A percentile compares a stretch with the other conserved stretches of the same genome.
phyloP scores from a whole-genome alignment of 2,888 invertebrate genomes.

The Girardia tigrina region DNA sequence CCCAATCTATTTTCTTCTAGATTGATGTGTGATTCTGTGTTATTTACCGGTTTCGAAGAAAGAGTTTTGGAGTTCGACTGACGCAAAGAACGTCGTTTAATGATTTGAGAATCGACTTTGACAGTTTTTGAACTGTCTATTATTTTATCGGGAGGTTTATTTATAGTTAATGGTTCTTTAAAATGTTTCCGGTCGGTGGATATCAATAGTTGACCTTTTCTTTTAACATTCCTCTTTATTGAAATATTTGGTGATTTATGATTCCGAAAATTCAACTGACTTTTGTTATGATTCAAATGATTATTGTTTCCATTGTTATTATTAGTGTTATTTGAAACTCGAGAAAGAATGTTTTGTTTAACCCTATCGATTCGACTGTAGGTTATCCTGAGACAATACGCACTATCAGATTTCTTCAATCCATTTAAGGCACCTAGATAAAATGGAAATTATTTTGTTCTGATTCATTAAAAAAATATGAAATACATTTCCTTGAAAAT shows the following conservation, averaged over 20 bases:
- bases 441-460: too few relatives aligned
- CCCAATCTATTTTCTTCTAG: background rate
- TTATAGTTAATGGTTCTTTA: background rate
- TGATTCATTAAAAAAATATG: too few relatives aligned
- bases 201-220: background rate
- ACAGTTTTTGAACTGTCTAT: background rate
- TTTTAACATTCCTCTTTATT: background rate
- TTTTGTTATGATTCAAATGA: too few relatives aligned
- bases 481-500: too few relatives aligned
- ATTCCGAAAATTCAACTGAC: background rate
- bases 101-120: background rate
- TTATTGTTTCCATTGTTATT: too few relatives aligned
- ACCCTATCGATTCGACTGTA: background rate
- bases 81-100: background rate
- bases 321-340: background rate
- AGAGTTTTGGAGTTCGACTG: constrained; percentile 8
- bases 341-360: background rate
- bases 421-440: constrained; percentile 7
- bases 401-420: background rate
- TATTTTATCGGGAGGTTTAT: background rate
- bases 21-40: background rate
- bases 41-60: background rate
- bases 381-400: background rate
- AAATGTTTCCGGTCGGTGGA: background rate
- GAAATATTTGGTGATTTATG: background rate